These are phyloP conservation scores for Oryzias dopingdopingensis DNA, from an alignment of 2,797 vertebrate genomes.

Conservation along the genomic window DNA sequence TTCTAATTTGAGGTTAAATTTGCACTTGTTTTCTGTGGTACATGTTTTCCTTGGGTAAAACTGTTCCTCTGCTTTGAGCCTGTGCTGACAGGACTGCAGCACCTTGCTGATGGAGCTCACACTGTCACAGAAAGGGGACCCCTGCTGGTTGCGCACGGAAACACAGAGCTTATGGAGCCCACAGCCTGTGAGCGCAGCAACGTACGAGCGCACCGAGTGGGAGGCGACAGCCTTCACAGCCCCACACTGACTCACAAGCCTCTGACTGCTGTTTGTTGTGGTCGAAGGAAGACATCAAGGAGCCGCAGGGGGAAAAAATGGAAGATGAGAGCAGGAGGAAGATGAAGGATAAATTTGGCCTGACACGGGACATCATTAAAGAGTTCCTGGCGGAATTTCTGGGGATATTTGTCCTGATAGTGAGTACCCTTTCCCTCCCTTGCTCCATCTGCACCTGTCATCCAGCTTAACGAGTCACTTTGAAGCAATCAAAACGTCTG, in stretches of 20 bases:
- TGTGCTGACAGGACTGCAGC: neutral
- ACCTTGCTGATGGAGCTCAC: neutral
- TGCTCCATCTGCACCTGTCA: conserved; percentile 62
- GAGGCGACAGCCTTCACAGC: conserved; percentile 63
- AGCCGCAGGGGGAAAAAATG: conserved; percentile 57
- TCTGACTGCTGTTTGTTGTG: conserved; percentile 57
- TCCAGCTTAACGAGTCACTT: conserved; percentile 54
- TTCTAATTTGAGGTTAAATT: too few species aligned
- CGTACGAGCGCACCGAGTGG: conserved; percentile 53
- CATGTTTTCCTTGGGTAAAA: neutral
- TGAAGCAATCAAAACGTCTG: conserved; percentile 51
- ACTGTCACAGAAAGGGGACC: conserved; percentile 27
- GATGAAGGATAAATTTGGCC: conserved; percentile 81
- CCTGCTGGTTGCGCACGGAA: conserved; percentile 55
- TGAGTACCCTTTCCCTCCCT: conserved; percentile 76
- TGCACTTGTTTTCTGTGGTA: too few species aligned
- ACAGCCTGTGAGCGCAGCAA: conserved; percentile 21
- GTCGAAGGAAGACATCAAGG: conserved; percentile 55
- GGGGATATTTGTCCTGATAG: conserved; percentile 91
- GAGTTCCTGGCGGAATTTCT: conserved; percentile 93
- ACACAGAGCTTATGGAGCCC: conserved; percentile 37
- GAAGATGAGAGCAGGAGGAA: conserved; percentile 71
- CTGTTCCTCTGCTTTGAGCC: too few species aligned
- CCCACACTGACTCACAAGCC: conserved; percentile 32
- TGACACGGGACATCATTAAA: conserved; percentile 85